Evolutionary conservation across 2,797 vertebrate genomes (phyloP), one percentile per base, ranked within the genome.

Genomic region (Anomalospiza imberbis): DNA sequence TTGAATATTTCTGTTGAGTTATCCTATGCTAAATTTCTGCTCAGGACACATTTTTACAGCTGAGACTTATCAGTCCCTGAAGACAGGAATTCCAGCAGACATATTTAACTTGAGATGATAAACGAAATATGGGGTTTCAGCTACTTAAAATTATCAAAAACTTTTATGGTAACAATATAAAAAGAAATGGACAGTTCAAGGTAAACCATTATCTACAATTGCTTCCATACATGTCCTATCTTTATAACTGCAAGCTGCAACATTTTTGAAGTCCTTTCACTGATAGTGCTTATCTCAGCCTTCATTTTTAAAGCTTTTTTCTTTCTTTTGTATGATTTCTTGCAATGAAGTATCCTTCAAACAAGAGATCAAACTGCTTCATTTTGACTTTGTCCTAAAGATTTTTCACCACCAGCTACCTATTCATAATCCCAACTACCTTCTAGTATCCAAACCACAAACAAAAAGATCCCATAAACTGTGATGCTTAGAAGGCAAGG

Each of bases 251-350:
- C 73, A 89, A 40, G 55, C 51, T 89, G 80, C 71, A 93, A 87
- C 55, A n/a, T 79, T 88, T 91, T 67, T 76, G 77, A 91, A 70
- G 71, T 76, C 38, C 32, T 90, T 88, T 85, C 67, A 94, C 61
- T 38, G 89, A 94, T 10, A 94, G 67, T 26, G 67, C 88, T 94
- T 91, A 95, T 94, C 88, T 92, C 73, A 80, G 36, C 26, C 89
- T 73, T 81, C 45, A 28, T 88, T 92, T 87, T 68, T 66, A 72
- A 89, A 68, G 32, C 4, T 51, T 62, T 42, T 36, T 67, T 60
- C 15, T 45, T 48, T 18, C n/a, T 26, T 67, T 85, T 40, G 54
- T 21, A 48, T 3, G 17, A 25, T 24, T 83, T 75, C 57, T 79
- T 88, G 24, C 60, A 84, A n/a, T 22, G 10, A 93, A 86, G 19